A percentile compares a stretch with the other conserved stretches of the same genome.
These are phyloP conservation scores for Eretmochelys imbricata DNA, from an alignment of 2,113 vertebrate genomes.

Conservation along the genomic window DNA sequence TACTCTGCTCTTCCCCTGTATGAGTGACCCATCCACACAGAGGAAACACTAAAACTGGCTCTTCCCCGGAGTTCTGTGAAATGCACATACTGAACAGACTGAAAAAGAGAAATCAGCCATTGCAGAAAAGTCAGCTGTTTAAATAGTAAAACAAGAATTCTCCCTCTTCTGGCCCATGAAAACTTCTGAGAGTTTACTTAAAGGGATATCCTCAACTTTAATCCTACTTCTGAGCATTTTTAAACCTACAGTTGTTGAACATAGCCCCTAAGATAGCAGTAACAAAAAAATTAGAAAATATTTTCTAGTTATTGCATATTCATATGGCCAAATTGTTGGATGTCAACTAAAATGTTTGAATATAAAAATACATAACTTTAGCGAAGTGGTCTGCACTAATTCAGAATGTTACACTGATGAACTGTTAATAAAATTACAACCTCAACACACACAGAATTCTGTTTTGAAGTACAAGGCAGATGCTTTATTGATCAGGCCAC, in stretches of 20 bases:
- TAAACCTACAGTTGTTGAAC: not conserved
- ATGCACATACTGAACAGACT: not conserved
- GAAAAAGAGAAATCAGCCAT: slow-evolving; percentile 2
- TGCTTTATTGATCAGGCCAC: not conserved
- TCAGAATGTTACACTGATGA: not conserved
- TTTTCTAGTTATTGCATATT: not conserved
- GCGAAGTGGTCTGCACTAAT: not conserved
- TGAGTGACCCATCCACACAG: not conserved
- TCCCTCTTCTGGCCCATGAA: not conserved
- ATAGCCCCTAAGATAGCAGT: not conserved
- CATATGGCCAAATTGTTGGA: not conserved
- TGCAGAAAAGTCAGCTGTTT: slow-evolving; percentile 8
- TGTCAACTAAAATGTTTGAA: not conserved
- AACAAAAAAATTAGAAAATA: not conserved
- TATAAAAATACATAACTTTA: not conserved
- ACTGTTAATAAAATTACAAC: not conserved
- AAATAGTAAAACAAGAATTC: not conserved
- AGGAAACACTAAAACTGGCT: not conserved
- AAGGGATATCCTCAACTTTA: not conserved
- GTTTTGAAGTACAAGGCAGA: not conserved
- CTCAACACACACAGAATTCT: not conserved
- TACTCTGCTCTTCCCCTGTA: not conserved
- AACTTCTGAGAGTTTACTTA: not conserved
- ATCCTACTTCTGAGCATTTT: not conserved
- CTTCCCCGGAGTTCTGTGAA: not conserved